phyloP scores from a whole-genome alignment of 2,888 invertebrate genomes.

The Limnephilus rhombicus region DNA sequence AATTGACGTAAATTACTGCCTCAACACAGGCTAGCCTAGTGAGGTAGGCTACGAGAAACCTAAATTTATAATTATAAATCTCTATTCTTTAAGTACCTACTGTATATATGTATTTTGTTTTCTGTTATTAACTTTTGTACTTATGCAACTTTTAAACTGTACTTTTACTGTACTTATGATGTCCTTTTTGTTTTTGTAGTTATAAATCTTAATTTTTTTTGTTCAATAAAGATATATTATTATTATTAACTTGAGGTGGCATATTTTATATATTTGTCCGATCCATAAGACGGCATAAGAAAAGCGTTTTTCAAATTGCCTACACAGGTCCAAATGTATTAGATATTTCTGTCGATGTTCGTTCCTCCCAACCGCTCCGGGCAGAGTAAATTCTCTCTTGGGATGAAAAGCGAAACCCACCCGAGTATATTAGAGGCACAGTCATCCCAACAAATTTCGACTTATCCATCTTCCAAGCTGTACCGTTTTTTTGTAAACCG shows the following conservation, averaged over 20 bases:
- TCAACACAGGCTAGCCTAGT: no score
- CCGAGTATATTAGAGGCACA: constrained; percentile 41
- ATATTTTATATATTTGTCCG: background rate
- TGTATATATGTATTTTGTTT: no score
- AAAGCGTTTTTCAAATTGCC: background rate
- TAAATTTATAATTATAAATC: no score
- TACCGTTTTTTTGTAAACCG: constrained; percentile 22
- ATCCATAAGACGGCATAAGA: background rate
- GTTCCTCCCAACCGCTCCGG: background rate
- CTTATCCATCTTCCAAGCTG: constrained; percentile 51
- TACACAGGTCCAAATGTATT: background rate
- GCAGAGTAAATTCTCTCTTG: background rate
- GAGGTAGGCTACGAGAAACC: no score
- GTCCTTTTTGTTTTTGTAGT: no score
- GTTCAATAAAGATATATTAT: no score
- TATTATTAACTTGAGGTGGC: background rate
- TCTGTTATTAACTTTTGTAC: no score
- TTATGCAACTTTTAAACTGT: no score
- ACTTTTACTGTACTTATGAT: no score
- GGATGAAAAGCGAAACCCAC: constrained; percentile 27
- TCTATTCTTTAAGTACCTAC: no score
- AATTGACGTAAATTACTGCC: no score
- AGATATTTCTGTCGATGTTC: background rate
- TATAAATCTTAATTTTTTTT: no score
- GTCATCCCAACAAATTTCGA: constrained; percentile 52